Conservation (phyloP, 2,113 vertebrate genomes). For the Lampris incognitus region DNA sequence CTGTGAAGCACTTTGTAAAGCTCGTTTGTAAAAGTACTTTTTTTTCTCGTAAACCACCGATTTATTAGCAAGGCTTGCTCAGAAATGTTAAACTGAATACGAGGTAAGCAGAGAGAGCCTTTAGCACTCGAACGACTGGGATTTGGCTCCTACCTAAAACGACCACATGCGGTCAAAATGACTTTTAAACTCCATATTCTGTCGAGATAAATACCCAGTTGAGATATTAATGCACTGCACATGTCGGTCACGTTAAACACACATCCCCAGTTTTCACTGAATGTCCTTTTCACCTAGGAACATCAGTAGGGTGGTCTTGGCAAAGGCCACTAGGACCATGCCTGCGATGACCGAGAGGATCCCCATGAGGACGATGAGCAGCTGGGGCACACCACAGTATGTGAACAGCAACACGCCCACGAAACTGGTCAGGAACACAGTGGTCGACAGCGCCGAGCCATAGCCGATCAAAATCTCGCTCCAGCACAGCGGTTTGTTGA, state of each 20-base stretch:
- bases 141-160: too few species aligned
- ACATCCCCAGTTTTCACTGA: not conserved
- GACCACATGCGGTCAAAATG: too few species aligned
- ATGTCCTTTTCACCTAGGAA: constrained; percentile 87
- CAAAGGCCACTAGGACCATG: constrained; percentile 85
- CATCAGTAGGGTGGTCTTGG: constrained; percentile 91
- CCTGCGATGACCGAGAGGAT: constrained; percentile 86
- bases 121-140: too few species aligned
- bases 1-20: too few species aligned
- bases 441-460: constrained; percentile 86
- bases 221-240: too few species aligned
- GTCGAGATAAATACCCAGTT: too few species aligned
- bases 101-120: too few species aligned
- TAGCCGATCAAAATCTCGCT: constrained; percentile 92
- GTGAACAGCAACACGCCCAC: constrained; percentile 87
- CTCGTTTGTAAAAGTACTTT: too few species aligned
- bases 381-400: constrained; percentile 84
- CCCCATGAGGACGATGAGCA: constrained; percentile 86
- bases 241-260: not conserved
- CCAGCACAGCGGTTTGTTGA: constrained; percentile 94
- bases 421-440: constrained; percentile 88
- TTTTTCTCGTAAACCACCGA: too few species aligned
- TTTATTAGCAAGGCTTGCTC: too few species aligned
- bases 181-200: too few species aligned
- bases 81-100: too few species aligned